These are phyloP conservation scores for Aphyosemion australe DNA, from an alignment of 2,113 vertebrate species.

Conservation along the genomic window DNA sequence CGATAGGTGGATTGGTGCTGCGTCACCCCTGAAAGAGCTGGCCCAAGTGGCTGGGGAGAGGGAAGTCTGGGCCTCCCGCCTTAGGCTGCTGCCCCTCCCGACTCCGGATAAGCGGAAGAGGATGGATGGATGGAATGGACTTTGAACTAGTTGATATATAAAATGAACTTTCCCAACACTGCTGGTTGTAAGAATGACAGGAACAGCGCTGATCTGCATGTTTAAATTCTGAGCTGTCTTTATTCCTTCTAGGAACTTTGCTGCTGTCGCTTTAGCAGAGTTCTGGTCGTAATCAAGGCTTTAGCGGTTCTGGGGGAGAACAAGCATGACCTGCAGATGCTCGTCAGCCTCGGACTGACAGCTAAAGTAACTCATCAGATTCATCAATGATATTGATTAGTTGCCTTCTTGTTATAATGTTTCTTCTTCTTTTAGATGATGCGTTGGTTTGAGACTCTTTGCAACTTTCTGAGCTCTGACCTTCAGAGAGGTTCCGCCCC, in stretches of 20 bases:
- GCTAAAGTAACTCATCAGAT: conserved; percentile 35
- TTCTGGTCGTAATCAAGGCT: conserved; percentile 45
- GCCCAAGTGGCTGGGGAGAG: no score
- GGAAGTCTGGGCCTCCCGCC: no score
- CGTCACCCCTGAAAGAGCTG: no score
- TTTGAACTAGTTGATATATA: no score
- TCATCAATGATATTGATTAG: not conserved
- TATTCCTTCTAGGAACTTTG: conserved; percentile 38
- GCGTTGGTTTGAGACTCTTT: conserved; percentile 49
- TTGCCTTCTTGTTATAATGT: not conserved
- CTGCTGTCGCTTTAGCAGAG: conserved; percentile 3
- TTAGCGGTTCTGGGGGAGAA: conserved; percentile 36
- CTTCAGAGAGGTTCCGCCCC: conserved; percentile 18
- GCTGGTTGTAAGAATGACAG: no score
- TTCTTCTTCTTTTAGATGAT: conserved; percentile 21
- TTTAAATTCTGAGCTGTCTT: no score
- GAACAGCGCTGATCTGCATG: not conserved
- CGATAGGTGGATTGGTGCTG: no score
- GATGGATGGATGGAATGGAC: no score
- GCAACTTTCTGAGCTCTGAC: conserved; percentile 42
- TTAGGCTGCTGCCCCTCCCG: no score
- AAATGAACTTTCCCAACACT: no score
- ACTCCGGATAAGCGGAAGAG: no score
- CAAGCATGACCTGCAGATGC: conserved; percentile 12
- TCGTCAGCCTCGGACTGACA: conserved; percentile 18